Conservation (phyloP, 2,797 vertebrate species). For the Centroberyx gerrardi region DNA sequence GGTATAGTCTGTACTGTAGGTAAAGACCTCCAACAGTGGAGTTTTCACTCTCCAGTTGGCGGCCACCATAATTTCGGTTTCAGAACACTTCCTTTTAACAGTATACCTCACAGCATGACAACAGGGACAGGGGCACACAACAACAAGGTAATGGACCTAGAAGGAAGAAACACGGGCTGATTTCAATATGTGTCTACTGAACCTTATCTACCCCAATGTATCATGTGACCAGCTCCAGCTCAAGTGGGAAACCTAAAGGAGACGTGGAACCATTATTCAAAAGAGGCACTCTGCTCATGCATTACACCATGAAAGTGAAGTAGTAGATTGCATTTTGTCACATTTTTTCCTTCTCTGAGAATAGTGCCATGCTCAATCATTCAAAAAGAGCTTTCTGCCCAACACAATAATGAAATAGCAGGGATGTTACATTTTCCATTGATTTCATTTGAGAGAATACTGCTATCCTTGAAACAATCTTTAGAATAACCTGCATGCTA, state of each 20-base stretch:
- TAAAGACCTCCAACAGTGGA: background rate
- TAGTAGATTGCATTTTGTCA: background rate
- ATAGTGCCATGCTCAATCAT: background rate
- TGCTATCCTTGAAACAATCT: conserved; percentile 26
- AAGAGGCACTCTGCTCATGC: conserved; percentile 19
- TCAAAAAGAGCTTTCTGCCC: background rate
- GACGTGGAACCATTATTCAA: conserved; percentile 17
- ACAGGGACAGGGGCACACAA: background rate
- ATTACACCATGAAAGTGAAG: conserved; percentile 1
- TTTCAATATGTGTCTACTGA: conserved; percentile 40
- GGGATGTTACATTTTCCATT: background rate
- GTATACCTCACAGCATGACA: background rate
- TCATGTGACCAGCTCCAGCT: conserved; percentile 45
- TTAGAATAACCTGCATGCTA: background rate
- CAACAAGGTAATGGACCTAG: conserved; percentile 45
- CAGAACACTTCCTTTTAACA: conserved; percentile 5
- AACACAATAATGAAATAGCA: background rate
- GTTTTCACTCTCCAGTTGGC: background rate
- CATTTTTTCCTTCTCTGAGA: conserved; percentile 8
- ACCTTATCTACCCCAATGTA: conserved; percentile 28
- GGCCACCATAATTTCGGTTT: background rate
- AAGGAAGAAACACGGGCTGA: conserved; percentile 32
- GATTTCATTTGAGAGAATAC: too few species aligned
- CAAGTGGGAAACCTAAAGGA: conserved; percentile 19
- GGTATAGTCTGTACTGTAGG: background rate